Percentiles rank a stretch among this genome's conserved stretches.
phyloP scores from a whole-genome alignment of 1,140 invertebrate genomes.

The Scaptomyza hsui region DNA sequence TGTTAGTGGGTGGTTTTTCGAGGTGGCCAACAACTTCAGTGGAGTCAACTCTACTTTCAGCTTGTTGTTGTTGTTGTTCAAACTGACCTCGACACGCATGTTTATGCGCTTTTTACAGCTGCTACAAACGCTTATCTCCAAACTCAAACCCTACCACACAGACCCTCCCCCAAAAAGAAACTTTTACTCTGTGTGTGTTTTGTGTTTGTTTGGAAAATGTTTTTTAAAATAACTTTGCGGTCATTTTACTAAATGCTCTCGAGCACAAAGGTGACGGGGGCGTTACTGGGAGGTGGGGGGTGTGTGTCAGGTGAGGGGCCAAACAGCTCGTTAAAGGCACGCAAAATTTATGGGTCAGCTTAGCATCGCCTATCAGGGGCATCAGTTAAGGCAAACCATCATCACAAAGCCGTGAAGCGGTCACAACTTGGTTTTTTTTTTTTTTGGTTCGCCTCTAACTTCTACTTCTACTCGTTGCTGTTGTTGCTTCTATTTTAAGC shows the following conservation, averaged over 20 bases:
- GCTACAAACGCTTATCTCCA: slow-evolving; percentile 69
- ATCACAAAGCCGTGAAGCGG: slow-evolving; percentile 33
- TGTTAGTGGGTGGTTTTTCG: neutral
- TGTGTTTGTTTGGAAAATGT: slow-evolving; percentile 52
- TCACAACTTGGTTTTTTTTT: slow-evolving; percentile 12
- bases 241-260: slow-evolving; percentile 70
- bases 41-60: slow-evolving; percentile 21
- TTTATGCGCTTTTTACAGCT: slow-evolving; percentile 80
- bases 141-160: slow-evolving; percentile 32
- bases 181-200: slow-evolving; percentile 21
- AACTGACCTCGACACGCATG: slow-evolving; percentile 68
- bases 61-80: slow-evolving; percentile 52
- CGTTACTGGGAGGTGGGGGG: neutral
- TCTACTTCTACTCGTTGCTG: neutral
- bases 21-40: slow-evolving; percentile 5
- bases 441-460: slow-evolving; percentile 4
- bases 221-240: slow-evolving; percentile 79
- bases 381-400: slow-evolving; percentile 21
- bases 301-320: neutral
- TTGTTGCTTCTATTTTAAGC: too few relatives aligned
- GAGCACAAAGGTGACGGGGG: slow-evolving; percentile 18
- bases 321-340: slow-evolving; percentile 38
- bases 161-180: slow-evolving; percentile 29
- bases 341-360: slow-evolving; percentile 57
- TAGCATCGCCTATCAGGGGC: slow-evolving; percentile 39